phyloP scores from a whole-genome alignment of 1,140 invertebrate genomes.

The Aphelenchoides besseyi region DNA sequence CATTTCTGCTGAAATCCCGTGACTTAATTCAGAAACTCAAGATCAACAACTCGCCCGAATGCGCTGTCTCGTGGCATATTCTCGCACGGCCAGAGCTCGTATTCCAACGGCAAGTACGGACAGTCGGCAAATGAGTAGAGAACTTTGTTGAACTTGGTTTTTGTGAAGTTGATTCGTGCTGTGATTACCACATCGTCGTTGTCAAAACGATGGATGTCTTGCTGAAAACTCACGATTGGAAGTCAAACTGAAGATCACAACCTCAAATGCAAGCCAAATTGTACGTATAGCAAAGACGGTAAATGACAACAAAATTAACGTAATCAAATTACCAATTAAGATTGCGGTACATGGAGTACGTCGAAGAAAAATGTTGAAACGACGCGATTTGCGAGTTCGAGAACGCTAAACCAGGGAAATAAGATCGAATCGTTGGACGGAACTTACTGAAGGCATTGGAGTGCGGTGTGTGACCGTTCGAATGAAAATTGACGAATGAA shows the following conservation, averaged over 20 bases:
- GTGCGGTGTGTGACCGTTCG: too few species aligned
- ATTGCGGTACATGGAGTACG: background rate
- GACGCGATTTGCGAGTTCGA: background rate
- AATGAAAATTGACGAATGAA: too few species aligned
- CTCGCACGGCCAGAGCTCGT: too few species aligned
- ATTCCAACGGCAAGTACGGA: too few species aligned
- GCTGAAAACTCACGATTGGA: background rate
- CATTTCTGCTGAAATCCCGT: too few species aligned
- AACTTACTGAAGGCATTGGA: too few species aligned
- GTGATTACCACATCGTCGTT: background rate
- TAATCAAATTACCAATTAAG: background rate
- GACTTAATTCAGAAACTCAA: too few species aligned
- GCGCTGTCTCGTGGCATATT: too few species aligned
- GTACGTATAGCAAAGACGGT: background rate
- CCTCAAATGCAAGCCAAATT: background rate
- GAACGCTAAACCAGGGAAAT: too few species aligned
- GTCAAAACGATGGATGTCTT: background rate
- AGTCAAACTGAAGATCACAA: background rate
- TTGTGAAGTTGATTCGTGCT: too few species aligned
- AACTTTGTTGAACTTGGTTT: background rate
- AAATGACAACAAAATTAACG: background rate
- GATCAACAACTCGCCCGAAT: too few species aligned
- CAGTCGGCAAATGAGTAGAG: background rate
- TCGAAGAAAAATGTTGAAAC: background rate
- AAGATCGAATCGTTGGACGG: too few species aligned